Conservation (phyloP, 2,797 vertebrate genomes). For the Thamnophis elegans region DNA sequence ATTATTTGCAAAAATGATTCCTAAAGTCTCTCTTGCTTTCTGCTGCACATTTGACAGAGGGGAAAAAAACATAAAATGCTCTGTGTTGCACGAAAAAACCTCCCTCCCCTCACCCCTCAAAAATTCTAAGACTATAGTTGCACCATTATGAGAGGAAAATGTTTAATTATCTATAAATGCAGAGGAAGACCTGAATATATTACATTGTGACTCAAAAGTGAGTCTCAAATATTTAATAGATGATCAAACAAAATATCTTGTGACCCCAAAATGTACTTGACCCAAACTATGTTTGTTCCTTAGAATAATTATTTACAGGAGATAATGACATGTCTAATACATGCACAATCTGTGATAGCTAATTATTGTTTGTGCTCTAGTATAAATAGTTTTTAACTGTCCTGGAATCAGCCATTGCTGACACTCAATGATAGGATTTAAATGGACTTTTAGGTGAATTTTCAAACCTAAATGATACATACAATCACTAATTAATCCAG, state of each 20-base stretch:
- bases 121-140: background rate
- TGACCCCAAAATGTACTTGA: background rate
- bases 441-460: background rate
- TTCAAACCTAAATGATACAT: background rate
- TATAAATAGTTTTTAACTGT: background rate
- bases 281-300: background rate
- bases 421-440: background rate
- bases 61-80: background rate
- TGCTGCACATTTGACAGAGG: background rate
- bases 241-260: background rate
- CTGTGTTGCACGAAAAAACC: background rate
- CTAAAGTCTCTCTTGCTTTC: background rate
- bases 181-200: background rate
- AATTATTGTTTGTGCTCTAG: background rate
- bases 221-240: background rate
- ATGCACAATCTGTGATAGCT: background rate
- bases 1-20: background rate
- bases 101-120: background rate
- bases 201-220: background rate
- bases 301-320: background rate
- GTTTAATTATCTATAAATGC: background rate
- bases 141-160: background rate
- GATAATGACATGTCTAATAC: background rate
- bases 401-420: background rate
- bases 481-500: background rate